These are phyloP conservation scores for Cinclus mexicanus DNA, from an alignment of 2,113 vertebrate species.

Conservation along the genomic window DNA sequence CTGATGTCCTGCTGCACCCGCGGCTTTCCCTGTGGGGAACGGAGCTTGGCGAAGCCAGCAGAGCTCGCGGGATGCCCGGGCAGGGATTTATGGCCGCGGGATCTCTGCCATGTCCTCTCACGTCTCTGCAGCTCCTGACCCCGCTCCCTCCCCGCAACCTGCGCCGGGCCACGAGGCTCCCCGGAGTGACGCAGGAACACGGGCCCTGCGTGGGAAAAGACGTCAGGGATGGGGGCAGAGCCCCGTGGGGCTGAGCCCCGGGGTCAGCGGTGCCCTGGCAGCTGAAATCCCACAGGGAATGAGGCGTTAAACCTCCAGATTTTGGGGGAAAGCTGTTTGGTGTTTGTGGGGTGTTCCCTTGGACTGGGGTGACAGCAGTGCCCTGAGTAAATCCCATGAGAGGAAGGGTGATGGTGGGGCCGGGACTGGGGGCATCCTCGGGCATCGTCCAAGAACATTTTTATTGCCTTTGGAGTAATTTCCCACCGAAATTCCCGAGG, in stretches of 20 bases:
- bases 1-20: neutral
- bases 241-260: neutral
- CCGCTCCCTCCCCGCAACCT: neutral
- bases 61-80: neutral
- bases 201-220: slow-evolving; percentile 46
- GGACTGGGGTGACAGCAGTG: neutral
- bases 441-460: neutral
- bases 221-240: neutral
- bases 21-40: neutral
- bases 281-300: neutral
- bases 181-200: slow-evolving; percentile 44
- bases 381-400: rapidly evolving
- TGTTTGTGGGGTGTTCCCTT: neutral
- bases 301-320: rapidly evolving
- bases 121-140: neutral
- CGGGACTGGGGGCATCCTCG: neutral
- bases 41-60: neutral
- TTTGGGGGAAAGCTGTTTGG: neutral
- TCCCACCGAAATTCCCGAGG: neutral
- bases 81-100: slow-evolving; percentile 48
- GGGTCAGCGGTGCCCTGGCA: neutral
- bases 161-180: neutral
- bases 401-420: neutral
- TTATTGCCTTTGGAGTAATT: neutral
- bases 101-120: neutral